Percentiles rank a stretch among this genome's conserved stretches.
Conservation (phyloP, 2,113 vertebrate species). For the Hirundichthys speculiger region DNA sequence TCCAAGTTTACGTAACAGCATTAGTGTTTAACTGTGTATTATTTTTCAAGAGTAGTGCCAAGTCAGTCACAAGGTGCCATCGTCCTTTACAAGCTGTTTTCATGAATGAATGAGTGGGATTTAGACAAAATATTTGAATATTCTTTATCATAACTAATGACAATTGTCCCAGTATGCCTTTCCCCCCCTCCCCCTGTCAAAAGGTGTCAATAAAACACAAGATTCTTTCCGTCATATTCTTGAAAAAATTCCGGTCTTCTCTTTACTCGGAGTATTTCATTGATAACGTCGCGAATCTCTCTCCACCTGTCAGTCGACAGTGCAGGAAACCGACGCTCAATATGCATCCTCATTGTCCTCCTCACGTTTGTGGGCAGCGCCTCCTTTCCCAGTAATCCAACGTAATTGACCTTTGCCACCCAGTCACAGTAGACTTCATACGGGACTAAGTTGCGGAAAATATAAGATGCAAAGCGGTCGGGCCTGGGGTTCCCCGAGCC, state of each 20-base stretch:
- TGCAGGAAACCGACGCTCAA: conserved; percentile 68
- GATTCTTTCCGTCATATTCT: conserved; percentile 37
- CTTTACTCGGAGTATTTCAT: conserved; percentile 73
- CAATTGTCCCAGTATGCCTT: conserved; percentile 72
- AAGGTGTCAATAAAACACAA: conserved; percentile 30
- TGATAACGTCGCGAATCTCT: conserved; percentile 72
- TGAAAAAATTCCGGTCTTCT: conserved; percentile 68
- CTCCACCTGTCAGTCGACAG: conserved; percentile 64
- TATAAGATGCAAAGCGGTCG: conserved; percentile 72
- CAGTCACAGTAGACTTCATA: conserved; percentile 71
- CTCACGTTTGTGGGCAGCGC: conserved; percentile 71
- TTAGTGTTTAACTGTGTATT: conserved; percentile 11
- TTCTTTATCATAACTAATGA: conserved; percentile 38
- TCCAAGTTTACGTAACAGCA: conserved; percentile 19
- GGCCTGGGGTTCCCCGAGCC: conserved; percentile 55
- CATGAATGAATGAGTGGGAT: conserved; percentile 17
- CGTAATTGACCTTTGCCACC: conserved; percentile 74
- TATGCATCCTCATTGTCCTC: conserved; percentile 61
- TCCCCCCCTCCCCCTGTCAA: conserved; percentile 34
- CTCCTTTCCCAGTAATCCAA: conserved; percentile 69
- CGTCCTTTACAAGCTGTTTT: conserved; percentile 18
- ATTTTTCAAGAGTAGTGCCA: conserved; percentile 2
- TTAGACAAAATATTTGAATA: conserved; percentile 9
- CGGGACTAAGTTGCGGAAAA: conserved; percentile 75
- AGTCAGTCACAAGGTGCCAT: conserved; percentile 8